Evolutionary conservation across 2,888 invertebrate genomes (phyloP).

Genomic region (Ennomos fuscantarius): DNA sequence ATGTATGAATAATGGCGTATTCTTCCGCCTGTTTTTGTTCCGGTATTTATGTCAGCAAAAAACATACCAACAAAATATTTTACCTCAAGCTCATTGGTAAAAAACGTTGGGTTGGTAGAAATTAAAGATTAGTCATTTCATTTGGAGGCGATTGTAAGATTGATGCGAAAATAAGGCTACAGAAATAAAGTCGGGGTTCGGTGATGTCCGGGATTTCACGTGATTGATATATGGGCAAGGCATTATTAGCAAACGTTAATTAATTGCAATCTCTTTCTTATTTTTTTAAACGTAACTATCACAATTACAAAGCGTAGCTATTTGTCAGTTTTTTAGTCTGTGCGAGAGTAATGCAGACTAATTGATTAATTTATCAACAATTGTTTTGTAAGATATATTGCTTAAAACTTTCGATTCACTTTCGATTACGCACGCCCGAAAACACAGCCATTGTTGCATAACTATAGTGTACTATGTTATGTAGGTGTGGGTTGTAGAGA

Average conservation of each 20-base stretch:
- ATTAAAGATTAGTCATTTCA: constrained; percentile 9
- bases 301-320: background rate
- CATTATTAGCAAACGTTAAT: background rate
- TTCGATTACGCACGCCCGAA: constrained; percentile 29
- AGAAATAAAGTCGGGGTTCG: background rate
- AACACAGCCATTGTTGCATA: constrained; percentile 24
- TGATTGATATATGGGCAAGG: constrained; percentile 1
- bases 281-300: background rate
- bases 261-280: background rate
- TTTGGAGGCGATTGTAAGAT: background rate
- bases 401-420: constrained; percentile 31
- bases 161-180: constrained; percentile 6
- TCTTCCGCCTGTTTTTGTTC: constrained; percentile 51
- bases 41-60: constrained; percentile 38
- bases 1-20: constrained; percentile 27
- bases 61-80: constrained; percentile 12
- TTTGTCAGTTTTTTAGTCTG: constrained; percentile 13
- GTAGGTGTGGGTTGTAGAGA: constrained; percentile 19
- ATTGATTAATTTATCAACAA: constrained; percentile 22
- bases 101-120: background rate
- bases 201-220: background rate
- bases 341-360: constrained; percentile 10
- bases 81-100: background rate
- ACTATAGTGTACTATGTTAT: constrained; percentile 9
- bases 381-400: constrained; percentile 21